Base-by-base conservation (phyloP, 2,113 vertebrate species). In the Sturnus vulgaris region DNA sequence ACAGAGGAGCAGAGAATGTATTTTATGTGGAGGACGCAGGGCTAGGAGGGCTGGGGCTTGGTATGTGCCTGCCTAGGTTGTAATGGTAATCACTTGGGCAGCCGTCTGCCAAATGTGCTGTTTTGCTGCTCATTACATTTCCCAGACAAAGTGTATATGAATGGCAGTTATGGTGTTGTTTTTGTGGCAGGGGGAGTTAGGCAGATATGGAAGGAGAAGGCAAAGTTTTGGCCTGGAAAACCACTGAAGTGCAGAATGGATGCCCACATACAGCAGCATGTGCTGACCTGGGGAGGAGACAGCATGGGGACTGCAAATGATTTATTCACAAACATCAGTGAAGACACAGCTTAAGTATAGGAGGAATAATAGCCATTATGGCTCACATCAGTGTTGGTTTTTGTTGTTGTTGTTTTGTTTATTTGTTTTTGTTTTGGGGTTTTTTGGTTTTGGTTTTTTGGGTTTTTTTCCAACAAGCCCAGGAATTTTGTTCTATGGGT, bases 241-340 rank as follows among this genome's bases (percentile, higher is more conserved):
- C 11, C n/a, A 52, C 24, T 46, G n/a, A 49, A 64, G 31, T 35
- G 10, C 39, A 68, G 57, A 82, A 82, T 52, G 52, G 15, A 46
- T 59, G 49, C 1, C 6, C 39, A 21, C 0, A 2, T 16, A 39
- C 30, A 64, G 33, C 16, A 82, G 40, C 8, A 15, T 1, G 1
- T 57, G n/a, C 15, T 84, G 28, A 64, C 30, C 44, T 59, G 56
- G 57, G 22, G 21, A 63, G 4, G 30, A 64, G 30, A 39, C 15
- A 55, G 5, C 35, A 12, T 6, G 23, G 52, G 21, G 6, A 12
- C 10, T 71, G 40, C 24, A 93, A 82, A 27, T 35, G 16, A 28
- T 68, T 84, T 82, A 18, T 21, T 90, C n/a, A 47, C 44, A 87
- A 66, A 27, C 7, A 50, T 46, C 60, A 44, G 5, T 1, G 2